Evolutionary conservation across 2,797 vertebrate genomes (phyloP), one percentile per base, ranked within the genome.

Genomic region (Peromyscus nudipes): DNA sequence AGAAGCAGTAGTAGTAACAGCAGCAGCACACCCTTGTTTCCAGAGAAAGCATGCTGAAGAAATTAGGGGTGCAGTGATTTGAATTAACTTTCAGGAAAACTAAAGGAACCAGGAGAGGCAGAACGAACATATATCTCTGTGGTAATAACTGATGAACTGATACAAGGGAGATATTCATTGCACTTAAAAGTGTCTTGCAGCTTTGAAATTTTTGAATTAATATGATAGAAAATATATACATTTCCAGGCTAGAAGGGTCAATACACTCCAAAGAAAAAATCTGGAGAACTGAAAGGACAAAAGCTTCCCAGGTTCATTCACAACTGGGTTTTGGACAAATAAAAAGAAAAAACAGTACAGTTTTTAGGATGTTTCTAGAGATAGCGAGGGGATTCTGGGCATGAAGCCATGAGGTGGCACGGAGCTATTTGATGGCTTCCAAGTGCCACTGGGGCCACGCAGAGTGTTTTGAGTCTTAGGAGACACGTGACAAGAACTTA

Each of bases 21-120:
- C 17, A 60, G 40, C 4, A 43, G 27, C 11, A 40, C 4, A 83
- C 46, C 81, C 27, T 65, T 60, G 43, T n/a, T 71, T 40, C 27
- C 9, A 79, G 81, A 31, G 17, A 80, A 92, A 55, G 49, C 0
- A 31, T 12, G 3, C 23, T 31, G 49, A 94, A 94, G 37, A 82
- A 86, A 29, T 77, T 75, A 40, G 12, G 57, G 12, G 25, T 21
- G 34, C 69, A 76, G 12, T 46, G 80, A 79, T 83, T 52, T 29
- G 77, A 95, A 84, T 95, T 95, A 88, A 81, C 46, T 14, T 96
- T 91, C 55, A 55, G 85, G 91, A 37, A 71, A 71, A 17, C 34
- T 71, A 55, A 94, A 94, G 62, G 25, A 57, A 19, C 69, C 76
- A 69, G 60, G n/a, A 90, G 65, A 81, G 37, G 81, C 16, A 94